Evolutionary conservation across 2,888 invertebrate genomes (phyloP).

Genomic region (Xestia sexstrigata): DNA sequence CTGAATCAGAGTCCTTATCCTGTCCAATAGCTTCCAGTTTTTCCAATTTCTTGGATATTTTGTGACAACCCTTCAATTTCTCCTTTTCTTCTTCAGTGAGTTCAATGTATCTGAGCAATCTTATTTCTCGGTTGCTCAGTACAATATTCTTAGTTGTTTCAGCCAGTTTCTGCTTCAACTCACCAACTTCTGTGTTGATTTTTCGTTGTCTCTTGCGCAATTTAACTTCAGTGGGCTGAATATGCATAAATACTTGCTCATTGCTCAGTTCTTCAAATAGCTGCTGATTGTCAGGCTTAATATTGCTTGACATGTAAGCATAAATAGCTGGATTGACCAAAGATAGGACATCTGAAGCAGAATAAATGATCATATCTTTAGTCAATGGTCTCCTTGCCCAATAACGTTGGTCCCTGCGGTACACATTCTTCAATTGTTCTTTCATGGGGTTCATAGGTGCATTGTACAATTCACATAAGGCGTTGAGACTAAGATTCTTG

Average conservation of each 20-base stretch:
- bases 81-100: slow-evolving; percentile 98
- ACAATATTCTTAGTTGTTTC: slow-evolving; percentile 96
- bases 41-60: slow-evolving; percentile 97
- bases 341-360: slow-evolving; percentile 96
- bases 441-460: slow-evolving; percentile 97
- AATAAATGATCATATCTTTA: slow-evolving; percentile 97
- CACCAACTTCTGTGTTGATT: slow-evolving; percentile 97
- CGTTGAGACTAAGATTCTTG: slow-evolving; percentile 97
- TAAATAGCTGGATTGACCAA: slow-evolving; percentile 96
- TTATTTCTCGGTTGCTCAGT: slow-evolving; percentile 97
- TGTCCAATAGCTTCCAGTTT: slow-evolving; percentile 96
- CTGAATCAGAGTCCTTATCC: slow-evolving; percentile 94
- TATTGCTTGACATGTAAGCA: slow-evolving; percentile 92
- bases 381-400: slow-evolving; percentile 97
- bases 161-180: slow-evolving; percentile 95
- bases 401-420: slow-evolving; percentile 95
- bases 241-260: slow-evolving; percentile 96
- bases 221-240: slow-evolving; percentile 96
- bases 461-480: slow-evolving; percentile 97
- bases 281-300: slow-evolving; percentile 93
- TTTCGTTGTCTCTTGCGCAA: slow-evolving; percentile 96
- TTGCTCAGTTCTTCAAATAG: slow-evolving; percentile 96
- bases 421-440: slow-evolving; percentile 96
- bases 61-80: slow-evolving; percentile 96
- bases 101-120: slow-evolving; percentile 96